Percentiles rank a stretch among this genome's conserved stretches.
These are phyloP conservation scores for Cryptus armator DNA, from an alignment of 2,888 invertebrate genomes.

Conservation along the genomic window DNA sequence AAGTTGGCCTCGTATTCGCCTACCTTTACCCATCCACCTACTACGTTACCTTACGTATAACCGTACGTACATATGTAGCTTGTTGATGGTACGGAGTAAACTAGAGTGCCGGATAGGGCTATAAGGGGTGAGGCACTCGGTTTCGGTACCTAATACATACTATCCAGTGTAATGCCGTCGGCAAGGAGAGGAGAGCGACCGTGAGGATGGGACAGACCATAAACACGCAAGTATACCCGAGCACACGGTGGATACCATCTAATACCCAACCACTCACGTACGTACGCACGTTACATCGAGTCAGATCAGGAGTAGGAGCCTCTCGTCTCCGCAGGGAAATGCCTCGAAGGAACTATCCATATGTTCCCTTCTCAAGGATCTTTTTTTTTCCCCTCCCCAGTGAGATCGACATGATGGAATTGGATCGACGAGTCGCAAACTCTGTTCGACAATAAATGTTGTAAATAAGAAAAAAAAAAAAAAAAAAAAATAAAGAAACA, in stretches of 20 bases:
- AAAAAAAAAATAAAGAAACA: too few relatives aligned
- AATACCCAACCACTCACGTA: constrained; percentile 8
- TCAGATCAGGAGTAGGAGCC: constrained; percentile 4
- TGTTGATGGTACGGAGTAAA: constrained; percentile 47
- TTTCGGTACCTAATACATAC: constrained; percentile 48
- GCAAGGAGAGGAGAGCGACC: constrained; percentile 22
- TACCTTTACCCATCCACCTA: constrained; percentile 46
- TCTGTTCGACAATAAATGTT: too few relatives aligned
- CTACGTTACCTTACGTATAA: constrained; percentile 19
- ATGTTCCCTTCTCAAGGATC: neutral
- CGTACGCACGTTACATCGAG: constrained; percentile 19
- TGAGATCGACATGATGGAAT: too few relatives aligned
- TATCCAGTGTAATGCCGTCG: constrained; percentile 46
- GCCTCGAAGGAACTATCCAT: constrained; percentile 5
- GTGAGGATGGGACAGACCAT: constrained; percentile 23
- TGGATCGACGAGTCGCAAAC: too few relatives aligned
- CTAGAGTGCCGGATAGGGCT: constrained; percentile 48
- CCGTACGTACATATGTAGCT: constrained; percentile 41
- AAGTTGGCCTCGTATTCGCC: constrained; percentile 75
- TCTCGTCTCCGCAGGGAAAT: constrained; percentile 35
- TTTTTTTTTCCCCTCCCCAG: neutral
- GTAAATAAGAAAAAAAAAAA: neutral
- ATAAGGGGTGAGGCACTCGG: constrained; percentile 47
- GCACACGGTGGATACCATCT: constrained; percentile 16
- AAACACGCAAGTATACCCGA: constrained; percentile 45